Evolutionary conservation across 2,113 vertebrate genomes (phyloP).

Genomic region (Patagioenas fasciata): DNA sequence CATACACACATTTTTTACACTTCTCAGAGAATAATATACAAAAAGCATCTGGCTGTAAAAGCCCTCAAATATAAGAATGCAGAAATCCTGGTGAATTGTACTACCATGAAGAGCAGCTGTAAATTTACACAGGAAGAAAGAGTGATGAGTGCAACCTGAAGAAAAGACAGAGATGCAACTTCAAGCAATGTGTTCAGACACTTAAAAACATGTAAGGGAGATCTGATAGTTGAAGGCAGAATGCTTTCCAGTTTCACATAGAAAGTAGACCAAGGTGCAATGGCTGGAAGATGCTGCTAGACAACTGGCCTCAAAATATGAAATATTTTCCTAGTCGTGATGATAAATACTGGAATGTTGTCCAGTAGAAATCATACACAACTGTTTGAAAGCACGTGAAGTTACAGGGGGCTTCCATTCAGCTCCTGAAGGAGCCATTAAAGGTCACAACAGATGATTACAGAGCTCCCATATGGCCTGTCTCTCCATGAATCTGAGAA

Average conservation of each 20-base stretch:
- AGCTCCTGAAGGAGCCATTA: conserved; percentile 21
- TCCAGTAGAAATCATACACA: background rate
- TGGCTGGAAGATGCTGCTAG: background rate
- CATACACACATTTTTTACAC: background rate
- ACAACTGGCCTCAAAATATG: background rate
- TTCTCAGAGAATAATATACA: background rate
- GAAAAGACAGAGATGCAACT: background rate
- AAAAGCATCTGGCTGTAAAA: background rate
- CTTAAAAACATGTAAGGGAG: background rate
- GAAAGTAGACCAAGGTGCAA: background rate
- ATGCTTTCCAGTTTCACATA: background rate
- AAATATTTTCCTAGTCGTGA: background rate
- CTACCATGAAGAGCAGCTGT: background rate
- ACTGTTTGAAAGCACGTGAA: background rate
- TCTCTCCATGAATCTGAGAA: conserved; percentile 14
- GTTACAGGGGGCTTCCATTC: background rate
- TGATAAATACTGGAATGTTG: background rate
- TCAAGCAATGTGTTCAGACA: background rate
- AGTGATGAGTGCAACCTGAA: background rate
- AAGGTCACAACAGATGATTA: conserved; percentile 2
- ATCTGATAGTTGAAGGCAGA: background rate
- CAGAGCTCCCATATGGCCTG: background rate
- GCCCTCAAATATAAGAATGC: background rate
- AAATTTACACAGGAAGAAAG: background rate
- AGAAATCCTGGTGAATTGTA: background rate